Evolutionary conservation across 2,888 invertebrate genomes (phyloP), one percentile per base, ranked within the genome.

Genomic region (Helleia helle): DNA sequence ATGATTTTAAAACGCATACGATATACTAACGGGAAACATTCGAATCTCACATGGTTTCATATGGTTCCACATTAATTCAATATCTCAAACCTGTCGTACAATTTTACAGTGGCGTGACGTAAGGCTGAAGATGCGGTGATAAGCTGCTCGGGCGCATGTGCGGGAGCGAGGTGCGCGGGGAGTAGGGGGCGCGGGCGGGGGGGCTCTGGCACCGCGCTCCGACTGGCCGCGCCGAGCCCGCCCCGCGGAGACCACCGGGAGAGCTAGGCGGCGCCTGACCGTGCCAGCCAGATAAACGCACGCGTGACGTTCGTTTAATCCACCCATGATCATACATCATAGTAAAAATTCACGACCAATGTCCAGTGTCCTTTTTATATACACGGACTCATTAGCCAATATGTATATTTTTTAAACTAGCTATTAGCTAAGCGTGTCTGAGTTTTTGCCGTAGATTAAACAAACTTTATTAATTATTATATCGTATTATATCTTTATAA

Each of bases 211-310:
- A 6, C 4, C 18, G 62, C 67, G 67, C 67, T 60, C 68, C 24
- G 77, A 75, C 69, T 79, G 79, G 81, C 77, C 76, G 73, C 71
- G 59, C 55, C 66, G 80, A 77, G 81, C 80, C 71, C 81, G 77
- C 83, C 80, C 81, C 77, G 76, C 71, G 71, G 58, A 71, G 86
- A 86, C 86, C 86, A 86, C 85, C 86, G 84, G 83, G 79, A 77
- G 71, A 74, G 85, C 79, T 70, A 79, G 81, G 81, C 81, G 80
- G 81, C 72, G 72, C 65, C 58, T 54, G 50, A 46, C 50, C 50
- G 43, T 48, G 46, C 67, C 63, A 58, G n/a, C n/a, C n/a, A n/a
- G n/a, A n/a, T n/a, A n/a, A 48, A 51, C 43, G 49, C 48, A 50
- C 70, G 70, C 66, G 66, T 65, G 68, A 71, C 70, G 62, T 66